Percentiles rank a stretch among this genome's conserved stretches.
Conservation (phyloP, 2,888 invertebrate genomes). For the Cetonia aurata region DNA sequence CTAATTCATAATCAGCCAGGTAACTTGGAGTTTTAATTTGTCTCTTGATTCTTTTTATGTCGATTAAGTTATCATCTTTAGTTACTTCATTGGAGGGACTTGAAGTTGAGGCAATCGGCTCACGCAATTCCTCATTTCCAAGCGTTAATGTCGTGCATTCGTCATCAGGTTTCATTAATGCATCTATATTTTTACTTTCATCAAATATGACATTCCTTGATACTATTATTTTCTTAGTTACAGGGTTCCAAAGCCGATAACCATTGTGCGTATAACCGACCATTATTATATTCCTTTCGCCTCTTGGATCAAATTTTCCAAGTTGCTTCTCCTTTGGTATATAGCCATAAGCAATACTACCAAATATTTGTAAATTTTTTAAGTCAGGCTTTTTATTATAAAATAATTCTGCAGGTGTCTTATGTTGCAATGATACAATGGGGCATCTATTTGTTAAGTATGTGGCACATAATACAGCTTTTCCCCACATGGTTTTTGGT, state of each 20-base stretch:
- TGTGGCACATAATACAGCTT: conserved; percentile 48
- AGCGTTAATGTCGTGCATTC: background rate
- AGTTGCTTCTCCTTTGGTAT: conserved; percentile 1
- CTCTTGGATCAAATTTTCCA: background rate
- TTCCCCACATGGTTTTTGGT: conserved; percentile 52
- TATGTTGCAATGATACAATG: background rate
- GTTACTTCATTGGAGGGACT: too few species aligned
- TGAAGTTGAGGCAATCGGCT: too few species aligned
- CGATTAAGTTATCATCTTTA: too few species aligned
- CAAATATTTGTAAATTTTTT: background rate
- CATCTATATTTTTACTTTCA: background rate
- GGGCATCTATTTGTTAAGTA: conserved; percentile 54
- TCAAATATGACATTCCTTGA: conserved; percentile 4
- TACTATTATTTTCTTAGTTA: background rate
- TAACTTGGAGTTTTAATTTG: too few species aligned
- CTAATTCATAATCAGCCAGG: too few species aligned
- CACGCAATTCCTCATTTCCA: background rate
- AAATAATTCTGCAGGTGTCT: background rate
- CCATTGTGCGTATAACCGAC: background rate
- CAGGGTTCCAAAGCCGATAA: conserved; percentile 2
- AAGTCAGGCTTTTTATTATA: conserved; percentile 8
- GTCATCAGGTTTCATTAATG: background rate
- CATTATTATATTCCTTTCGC: conserved; percentile 5
- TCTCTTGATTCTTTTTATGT: too few species aligned
- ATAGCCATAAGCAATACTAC: background rate